Percentiles rank a stretch among this genome's conserved stretches.
Conservation (phyloP, 2,797 vertebrate species). For the Erpetoichthys calabaricus region DNA sequence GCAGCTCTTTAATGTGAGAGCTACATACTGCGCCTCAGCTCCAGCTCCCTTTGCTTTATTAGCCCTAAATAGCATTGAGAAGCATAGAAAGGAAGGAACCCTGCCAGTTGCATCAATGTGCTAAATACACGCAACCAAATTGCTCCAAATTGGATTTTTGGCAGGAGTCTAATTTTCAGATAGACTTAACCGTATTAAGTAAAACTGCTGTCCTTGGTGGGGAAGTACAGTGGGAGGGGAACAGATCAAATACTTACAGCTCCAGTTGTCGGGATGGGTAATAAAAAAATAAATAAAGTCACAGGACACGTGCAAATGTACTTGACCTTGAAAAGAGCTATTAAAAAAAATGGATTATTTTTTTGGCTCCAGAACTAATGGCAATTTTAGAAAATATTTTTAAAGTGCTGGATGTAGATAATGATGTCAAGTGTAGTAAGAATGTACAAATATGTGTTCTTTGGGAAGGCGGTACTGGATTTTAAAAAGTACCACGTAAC, state of each 20-base stretch:
- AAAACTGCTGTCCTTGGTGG: background rate
- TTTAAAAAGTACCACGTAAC: background rate
- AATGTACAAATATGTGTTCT: too few species aligned
- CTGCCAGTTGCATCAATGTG: constrained; percentile 31
- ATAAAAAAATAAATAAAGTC: background rate
- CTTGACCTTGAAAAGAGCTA: background rate
- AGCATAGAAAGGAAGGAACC: constrained; percentile 28
- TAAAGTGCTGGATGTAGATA: too few species aligned
- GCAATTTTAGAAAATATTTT: too few species aligned
- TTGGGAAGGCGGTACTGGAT: background rate
- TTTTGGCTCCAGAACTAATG: too few species aligned
- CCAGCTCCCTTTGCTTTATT: constrained; percentile 32
- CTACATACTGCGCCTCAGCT: constrained; percentile 17
- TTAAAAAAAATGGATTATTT: background rate
- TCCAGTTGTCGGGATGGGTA: background rate
- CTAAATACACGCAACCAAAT: constrained; percentile 42
- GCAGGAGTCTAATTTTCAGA: constrained; percentile 12
- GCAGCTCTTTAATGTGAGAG: too few species aligned
- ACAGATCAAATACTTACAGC: background rate
- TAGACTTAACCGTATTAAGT: background rate
- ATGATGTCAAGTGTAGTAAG: too few species aligned
- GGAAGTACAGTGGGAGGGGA: too few species aligned
- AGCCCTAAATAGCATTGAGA: constrained; percentile 51
- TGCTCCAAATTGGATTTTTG: constrained; percentile 26
- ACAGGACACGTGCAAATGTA: background rate